Conservation (phyloP, 2,888 invertebrate species). For the Leuctra nigra region DNA sequence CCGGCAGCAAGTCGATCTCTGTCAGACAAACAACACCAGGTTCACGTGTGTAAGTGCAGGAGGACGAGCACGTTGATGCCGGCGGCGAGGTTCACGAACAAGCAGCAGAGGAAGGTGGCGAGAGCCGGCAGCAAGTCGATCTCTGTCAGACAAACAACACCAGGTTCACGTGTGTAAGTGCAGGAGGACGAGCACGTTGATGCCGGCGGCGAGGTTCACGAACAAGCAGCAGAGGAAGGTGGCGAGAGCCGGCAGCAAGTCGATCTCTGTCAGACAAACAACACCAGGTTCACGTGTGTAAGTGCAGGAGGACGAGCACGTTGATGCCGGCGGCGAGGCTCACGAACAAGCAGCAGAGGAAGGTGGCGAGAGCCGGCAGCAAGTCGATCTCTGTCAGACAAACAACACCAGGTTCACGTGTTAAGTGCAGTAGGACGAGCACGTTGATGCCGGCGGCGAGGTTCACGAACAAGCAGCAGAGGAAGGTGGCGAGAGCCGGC, state of each 20-base stretch:
- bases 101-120: constrained; percentile 57
- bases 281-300: background rate
- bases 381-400: constrained; percentile 54
- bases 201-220: constrained; percentile 58
- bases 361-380: constrained; percentile 56
- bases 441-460: constrained; percentile 59
- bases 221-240: constrained; percentile 60
- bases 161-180: constrained; percentile 39
- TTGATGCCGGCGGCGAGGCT: constrained; percentile 59
- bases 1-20: constrained; percentile 62
- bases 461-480: constrained; percentile 55
- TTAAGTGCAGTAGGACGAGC: constrained; percentile 50
- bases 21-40: constrained; percentile 30
- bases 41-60: constrained; percentile 42
- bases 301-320: constrained; percentile 52
- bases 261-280: constrained; percentile 48
- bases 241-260: constrained; percentile 55
- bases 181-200: constrained; percentile 55
- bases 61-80: constrained; percentile 60
- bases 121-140: constrained; percentile 57
- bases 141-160: constrained; percentile 43
- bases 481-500: constrained; percentile 56
- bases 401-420: too few species aligned
- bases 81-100: constrained; percentile 56
- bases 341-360: constrained; percentile 55